These are phyloP conservation scores for Alentia gelatinosa DNA, from an alignment of 2,888 invertebrate species.

Conservation along the genomic window DNA sequence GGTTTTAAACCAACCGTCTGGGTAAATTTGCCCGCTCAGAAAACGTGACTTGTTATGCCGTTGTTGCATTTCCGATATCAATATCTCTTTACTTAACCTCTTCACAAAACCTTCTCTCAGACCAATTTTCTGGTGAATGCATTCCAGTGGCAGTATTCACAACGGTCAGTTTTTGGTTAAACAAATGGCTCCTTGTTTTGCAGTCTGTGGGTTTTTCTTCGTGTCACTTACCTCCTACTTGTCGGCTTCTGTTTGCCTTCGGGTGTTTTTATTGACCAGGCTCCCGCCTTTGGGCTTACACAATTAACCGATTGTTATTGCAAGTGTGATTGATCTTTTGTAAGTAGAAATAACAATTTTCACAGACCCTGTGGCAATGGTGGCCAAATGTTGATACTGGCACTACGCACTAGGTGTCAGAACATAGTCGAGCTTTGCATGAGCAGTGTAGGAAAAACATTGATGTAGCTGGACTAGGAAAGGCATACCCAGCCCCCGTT, in stretches of 20 bases:
- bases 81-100: too few relatives aligned
- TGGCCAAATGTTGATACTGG: not conserved
- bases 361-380: not conserved
- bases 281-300: not conserved
- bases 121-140: not conserved
- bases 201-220: not conserved
- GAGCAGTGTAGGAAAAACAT: not conserved
- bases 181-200: not conserved
- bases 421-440: not conserved
- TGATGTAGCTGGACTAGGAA: not conserved
- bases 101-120: too few relatives aligned
- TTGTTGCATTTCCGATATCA: too few relatives aligned
- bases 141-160: not conserved
- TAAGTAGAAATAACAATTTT: not conserved
- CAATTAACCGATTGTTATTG: slow-evolving; percentile 5
- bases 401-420: not conserved
- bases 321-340: not conserved
- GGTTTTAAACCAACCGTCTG: too few relatives aligned
- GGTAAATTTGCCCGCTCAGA: too few relatives aligned
- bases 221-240: not conserved
- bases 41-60: too few relatives aligned
- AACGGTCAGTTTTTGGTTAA: not conserved
- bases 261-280: not conserved
- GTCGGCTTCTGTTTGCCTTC: not conserved
- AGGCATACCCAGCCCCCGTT: not conserved